Percentiles rank a stretch among this genome's conserved stretches.
Evolutionary conservation across 2,113 vertebrate genomes (phyloP).

Genomic region (Dasyurus viverrinus): DNA sequence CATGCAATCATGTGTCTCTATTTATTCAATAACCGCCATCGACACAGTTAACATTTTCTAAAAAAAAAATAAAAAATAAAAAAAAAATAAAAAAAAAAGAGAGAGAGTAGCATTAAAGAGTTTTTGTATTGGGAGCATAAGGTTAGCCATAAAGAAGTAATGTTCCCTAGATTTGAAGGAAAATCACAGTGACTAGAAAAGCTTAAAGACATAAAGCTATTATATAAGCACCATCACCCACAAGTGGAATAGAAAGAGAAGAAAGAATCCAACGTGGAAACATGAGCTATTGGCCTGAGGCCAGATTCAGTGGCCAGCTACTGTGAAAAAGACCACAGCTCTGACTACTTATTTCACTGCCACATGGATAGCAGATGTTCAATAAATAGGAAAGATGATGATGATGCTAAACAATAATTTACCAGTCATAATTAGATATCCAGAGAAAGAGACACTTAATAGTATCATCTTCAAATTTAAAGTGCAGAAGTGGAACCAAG

Average conservation of each 20-base stretch:
- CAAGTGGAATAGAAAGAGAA: background rate
- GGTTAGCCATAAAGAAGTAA: background rate
- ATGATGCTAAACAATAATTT: background rate
- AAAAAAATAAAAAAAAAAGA: no score
- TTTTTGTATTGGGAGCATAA: background rate
- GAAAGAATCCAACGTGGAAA: background rate
- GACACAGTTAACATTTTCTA: background rate
- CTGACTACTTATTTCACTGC: background rate
- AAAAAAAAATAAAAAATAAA: slow-evolving; percentile 30
- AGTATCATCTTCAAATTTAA: background rate
- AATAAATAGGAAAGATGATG: background rate
- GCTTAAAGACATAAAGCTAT: background rate
- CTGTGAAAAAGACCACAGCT: background rate
- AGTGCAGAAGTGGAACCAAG: background rate
- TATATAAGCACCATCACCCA: background rate
- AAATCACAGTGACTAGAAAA: slow-evolving; percentile 15
- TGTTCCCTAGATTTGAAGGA: background rate
- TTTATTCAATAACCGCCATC: background rate
- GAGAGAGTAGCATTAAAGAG: background rate
- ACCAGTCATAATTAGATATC: background rate
- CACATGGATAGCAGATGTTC: accelerated
- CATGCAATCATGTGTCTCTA: background rate
- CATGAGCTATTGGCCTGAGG: background rate
- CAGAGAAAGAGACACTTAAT: background rate
- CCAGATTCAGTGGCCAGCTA: background rate